Percentiles rank a stretch among this genome's conserved stretches.
These are phyloP conservation scores for Muntiacus muntjak DNA, from an alignment of 2,113 vertebrate species.

Conservation along the genomic window DNA sequence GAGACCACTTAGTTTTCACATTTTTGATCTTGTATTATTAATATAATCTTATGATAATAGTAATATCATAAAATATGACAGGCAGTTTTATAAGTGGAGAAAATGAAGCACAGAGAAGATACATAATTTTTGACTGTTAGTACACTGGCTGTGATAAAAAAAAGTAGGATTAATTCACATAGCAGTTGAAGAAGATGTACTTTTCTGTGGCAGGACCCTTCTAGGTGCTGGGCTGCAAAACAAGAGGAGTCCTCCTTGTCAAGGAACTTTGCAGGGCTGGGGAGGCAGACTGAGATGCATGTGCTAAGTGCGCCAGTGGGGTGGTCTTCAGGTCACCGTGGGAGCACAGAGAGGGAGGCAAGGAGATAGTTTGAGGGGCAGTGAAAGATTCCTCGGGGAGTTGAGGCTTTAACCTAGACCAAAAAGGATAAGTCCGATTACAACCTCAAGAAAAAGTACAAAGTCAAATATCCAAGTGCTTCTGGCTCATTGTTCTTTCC, in stretches of 20 bases:
- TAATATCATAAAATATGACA: not conserved
- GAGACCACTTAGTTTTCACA: not conserved
- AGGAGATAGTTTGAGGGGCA: not conserved
- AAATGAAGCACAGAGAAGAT: not conserved
- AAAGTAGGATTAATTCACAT: not conserved
- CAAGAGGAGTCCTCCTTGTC: not conserved
- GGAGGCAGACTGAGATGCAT: not conserved
- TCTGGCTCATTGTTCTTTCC: not conserved
- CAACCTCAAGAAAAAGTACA: not conserved
- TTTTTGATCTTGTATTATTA: not conserved
- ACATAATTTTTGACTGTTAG: not conserved
- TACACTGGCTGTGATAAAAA: not conserved
- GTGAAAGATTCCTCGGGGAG: not conserved
- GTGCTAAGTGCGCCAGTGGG: rapidly evolving
- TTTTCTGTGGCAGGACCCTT: not conserved
- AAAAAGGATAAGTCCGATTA: not conserved
- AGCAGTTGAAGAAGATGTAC: not conserved
- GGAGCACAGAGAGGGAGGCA: not conserved
- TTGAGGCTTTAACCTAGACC: not conserved
- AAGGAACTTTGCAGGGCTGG: not conserved
- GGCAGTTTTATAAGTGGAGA: not conserved
- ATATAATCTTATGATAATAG: not conserved
- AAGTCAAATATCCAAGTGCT: not conserved
- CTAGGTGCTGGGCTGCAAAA: not conserved
- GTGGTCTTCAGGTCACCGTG: not conserved